These are phyloP conservation scores for Drosophila suboccidentalis DNA, from an alignment of 2,888 invertebrate species.

Conservation along the genomic window DNA sequence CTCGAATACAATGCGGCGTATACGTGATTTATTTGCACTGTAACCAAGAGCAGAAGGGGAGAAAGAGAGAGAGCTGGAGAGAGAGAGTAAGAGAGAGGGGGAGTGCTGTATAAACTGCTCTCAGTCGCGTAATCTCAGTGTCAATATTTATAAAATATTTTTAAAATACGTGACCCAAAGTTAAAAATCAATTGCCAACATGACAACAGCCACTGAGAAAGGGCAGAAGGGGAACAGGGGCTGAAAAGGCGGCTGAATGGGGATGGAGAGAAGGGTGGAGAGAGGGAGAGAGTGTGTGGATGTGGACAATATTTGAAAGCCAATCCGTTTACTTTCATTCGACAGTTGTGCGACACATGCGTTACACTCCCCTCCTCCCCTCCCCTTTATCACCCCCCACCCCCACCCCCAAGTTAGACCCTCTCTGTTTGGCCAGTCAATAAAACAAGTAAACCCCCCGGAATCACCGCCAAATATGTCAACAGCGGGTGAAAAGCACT, in stretches of 20 bases:
- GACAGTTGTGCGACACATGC: slow-evolving; percentile 80
- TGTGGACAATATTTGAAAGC: slow-evolving; percentile 67
- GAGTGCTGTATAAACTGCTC: slow-evolving; percentile 10
- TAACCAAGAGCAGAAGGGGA: not conserved
- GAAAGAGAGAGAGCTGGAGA: not conserved
- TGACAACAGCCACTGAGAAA: slow-evolving; percentile 24
- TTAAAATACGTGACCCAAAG: slow-evolving; percentile 72
- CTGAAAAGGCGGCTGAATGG: not conserved
- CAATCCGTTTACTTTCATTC: slow-evolving; percentile 80
- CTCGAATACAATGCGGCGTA: slow-evolving; percentile 52
- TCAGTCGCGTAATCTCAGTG: slow-evolving; percentile 61
- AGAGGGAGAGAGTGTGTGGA: slow-evolving; percentile 4
- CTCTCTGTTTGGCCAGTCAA: slow-evolving; percentile 56
- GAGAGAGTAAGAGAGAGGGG: not conserved
- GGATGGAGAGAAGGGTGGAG: not conserved
- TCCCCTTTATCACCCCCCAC: not conserved
- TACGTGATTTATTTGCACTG: slow-evolving; percentile 69
- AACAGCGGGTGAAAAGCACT: slow-evolving; percentile 76
- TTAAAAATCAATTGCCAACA: slow-evolving; percentile 73
- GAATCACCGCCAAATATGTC: slow-evolving; percentile 57
- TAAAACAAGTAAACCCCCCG: slow-evolving; percentile 68
- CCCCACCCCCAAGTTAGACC: not conserved
- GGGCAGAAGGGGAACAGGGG: slow-evolving; percentile 1
- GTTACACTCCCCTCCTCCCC: slow-evolving; percentile 27
- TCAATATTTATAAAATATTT: slow-evolving; percentile 81